phyloP scores from a whole-genome alignment of 2,888 invertebrate genomes.

The Ferrisia virgata region DNA sequence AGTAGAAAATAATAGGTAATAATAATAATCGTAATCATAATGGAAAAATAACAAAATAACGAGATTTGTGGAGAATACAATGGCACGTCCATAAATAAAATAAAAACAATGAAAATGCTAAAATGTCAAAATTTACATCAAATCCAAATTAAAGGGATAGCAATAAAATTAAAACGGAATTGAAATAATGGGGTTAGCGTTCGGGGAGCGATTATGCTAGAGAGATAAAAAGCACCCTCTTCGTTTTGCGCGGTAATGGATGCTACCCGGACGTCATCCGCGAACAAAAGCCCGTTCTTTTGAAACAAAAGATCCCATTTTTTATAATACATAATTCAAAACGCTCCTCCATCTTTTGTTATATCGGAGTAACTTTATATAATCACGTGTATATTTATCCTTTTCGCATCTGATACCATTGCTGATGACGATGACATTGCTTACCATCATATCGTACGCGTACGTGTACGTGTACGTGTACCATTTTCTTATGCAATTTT shows the following conservation, averaged over 20 bases:
- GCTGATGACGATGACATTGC: neutral
- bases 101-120: slow-evolving; percentile 45
- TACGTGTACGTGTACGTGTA: too few relatives aligned
- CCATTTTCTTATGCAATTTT: too few relatives aligned
- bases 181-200: slow-evolving; percentile 44
- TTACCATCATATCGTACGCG: too few relatives aligned
- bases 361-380: slow-evolving; percentile 37
- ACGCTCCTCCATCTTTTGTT: slow-evolving; percentile 40
- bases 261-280: slow-evolving; percentile 38
- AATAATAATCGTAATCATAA: neutral
- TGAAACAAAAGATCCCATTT: slow-evolving; percentile 43
- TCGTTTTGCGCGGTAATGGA: slow-evolving; percentile 35
- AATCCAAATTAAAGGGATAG: slow-evolving; percentile 45
- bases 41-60: slow-evolving; percentile 11
- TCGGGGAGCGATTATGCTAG: slow-evolving; percentile 43
- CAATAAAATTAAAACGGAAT: slow-evolving; percentile 44
- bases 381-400: slow-evolving; percentile 36
- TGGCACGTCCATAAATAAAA: slow-evolving; percentile 40
- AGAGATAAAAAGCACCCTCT: slow-evolving; percentile 43
- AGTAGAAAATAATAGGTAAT: neutral
- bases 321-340: slow-evolving; percentile 42
- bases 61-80: slow-evolving; percentile 28
- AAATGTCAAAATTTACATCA: slow-evolving; percentile 45
- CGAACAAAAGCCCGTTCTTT: slow-evolving; percentile 39
- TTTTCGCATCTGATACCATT: neutral